A percentile compares a stretch with the other conserved stretches of the same genome.
Evolutionary conservation across 2,113 vertebrate genomes (phyloP).

Genomic region (Ancistrus triradiatus): DNA sequence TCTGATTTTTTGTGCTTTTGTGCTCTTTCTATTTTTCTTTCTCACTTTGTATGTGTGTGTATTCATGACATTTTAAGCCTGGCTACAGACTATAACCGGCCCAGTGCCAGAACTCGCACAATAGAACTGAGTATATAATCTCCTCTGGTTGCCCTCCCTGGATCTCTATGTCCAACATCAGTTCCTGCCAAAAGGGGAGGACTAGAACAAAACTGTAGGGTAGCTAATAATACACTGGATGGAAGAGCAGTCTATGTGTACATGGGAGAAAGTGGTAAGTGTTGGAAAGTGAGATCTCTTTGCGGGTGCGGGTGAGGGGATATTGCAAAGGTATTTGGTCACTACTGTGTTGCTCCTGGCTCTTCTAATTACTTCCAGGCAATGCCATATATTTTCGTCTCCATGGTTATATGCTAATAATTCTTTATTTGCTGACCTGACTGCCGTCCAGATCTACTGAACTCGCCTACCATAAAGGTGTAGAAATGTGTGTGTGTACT

Average conservation of each 20-base stretch:
- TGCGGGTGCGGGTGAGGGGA: conserved; percentile 44
- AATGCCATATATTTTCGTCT: conserved; percentile 55
- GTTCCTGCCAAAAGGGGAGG: conserved; percentile 34
- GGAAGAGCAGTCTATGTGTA: conserved; percentile 12
- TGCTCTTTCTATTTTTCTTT: not conserved
- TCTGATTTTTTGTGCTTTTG: not conserved
- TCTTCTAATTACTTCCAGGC: conserved; percentile 74
- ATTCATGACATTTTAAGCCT: conserved; percentile 41
- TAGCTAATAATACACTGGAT: conserved; percentile 43
- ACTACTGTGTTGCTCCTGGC: conserved; percentile 65
- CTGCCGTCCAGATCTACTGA: conserved; percentile 45
- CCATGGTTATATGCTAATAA: conserved; percentile 73
- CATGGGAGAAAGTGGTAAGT: conserved; percentile 2
- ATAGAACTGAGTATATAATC: conserved; percentile 36
- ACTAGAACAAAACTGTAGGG: conserved; percentile 23
- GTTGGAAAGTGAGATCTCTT: conserved; percentile 18
- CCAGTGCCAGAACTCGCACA: conserved; percentile 24
- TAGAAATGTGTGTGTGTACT: conserved; percentile 4
- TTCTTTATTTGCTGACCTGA: conserved; percentile 50
- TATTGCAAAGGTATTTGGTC: conserved; percentile 61
- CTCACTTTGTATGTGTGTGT: conserved; percentile 11
- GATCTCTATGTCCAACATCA: conserved; percentile 32
- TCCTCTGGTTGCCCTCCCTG: conserved; percentile 25
- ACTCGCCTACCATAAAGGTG: conserved; percentile 17
- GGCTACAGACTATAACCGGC: conserved; percentile 8